Percentiles rank a stretch among this genome's conserved stretches.
Conservation (phyloP, 2,797 vertebrate genomes). For the Cephalopachus bancanus region DNA sequence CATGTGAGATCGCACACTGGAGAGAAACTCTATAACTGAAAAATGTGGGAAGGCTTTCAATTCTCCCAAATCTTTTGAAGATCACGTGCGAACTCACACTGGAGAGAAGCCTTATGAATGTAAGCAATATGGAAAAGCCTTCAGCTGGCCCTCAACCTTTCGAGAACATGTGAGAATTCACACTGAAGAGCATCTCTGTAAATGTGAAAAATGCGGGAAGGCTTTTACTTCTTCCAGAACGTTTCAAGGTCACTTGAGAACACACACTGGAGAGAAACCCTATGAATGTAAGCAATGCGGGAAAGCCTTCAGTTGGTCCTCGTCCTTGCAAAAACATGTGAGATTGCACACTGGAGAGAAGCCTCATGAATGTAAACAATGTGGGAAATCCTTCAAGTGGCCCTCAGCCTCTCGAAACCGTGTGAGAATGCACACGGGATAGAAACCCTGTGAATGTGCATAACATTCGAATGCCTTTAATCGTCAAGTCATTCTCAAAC, state of each 20-base stretch:
- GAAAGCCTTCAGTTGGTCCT: neutral
- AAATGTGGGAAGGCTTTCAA: neutral
- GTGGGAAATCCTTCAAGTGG: neutral
- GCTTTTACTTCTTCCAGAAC: neutral
- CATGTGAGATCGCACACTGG: neutral
- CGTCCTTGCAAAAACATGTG: neutral
- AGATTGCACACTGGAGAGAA: neutral
- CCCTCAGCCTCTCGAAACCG: neutral
- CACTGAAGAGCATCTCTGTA: neutral
- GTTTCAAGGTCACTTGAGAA: neutral
- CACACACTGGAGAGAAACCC: neutral
- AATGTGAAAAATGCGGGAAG: neutral
- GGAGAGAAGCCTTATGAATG: neutral
- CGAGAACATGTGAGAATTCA: neutral
- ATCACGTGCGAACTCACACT: neutral
- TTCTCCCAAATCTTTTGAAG: neutral
- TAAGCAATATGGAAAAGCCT: neutral
- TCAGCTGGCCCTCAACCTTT: neutral
- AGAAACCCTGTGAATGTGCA: neutral
- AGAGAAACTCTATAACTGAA: neutral
- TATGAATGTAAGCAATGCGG: neutral
- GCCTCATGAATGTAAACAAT: neutral
- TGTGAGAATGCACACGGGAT: neutral
- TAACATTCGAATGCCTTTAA: neutral
- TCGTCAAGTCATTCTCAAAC: neutral